These are phyloP conservation scores for Rhogogaster chlorosoma DNA, from an alignment of 2,888 invertebrate species.

Conservation along the genomic window DNA sequence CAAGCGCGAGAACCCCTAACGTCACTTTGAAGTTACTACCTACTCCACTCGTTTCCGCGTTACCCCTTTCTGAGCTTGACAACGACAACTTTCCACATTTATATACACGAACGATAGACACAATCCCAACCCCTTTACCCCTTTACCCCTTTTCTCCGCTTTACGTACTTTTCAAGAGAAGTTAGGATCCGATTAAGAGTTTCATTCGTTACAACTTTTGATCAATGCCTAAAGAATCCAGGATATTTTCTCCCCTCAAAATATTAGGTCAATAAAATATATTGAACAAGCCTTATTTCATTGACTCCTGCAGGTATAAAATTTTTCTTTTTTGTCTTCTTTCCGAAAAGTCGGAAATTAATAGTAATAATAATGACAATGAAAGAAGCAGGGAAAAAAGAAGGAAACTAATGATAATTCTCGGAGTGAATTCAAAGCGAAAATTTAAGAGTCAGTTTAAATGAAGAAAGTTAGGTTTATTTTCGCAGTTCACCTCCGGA, in stretches of 20 bases:
- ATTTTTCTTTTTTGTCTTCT: too few relatives aligned
- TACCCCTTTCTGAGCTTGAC: not conserved
- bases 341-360: not conserved
- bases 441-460: not conserved
- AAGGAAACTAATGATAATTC: not conserved
- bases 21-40: constrained; percentile 18
- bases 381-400: not conserved
- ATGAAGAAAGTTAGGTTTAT: constrained; percentile 25
- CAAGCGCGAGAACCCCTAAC: not conserved
- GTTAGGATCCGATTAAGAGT: not conserved
- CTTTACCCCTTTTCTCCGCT: not conserved
- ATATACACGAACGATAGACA: not conserved
- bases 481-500: not conserved
- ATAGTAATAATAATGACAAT: not conserved
- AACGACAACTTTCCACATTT: not conserved
- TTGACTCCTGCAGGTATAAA: too few relatives aligned
- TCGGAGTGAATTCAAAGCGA: constrained; percentile 12
- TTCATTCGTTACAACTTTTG: not conserved
- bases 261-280: too few relatives aligned
- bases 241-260: too few relatives aligned
- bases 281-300: too few relatives aligned
- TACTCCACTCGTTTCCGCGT: not conserved
- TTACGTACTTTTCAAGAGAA: not conserved
- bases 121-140: not conserved
- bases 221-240: too few relatives aligned